Conservation (phyloP, 2,113 vertebrate species). For the Sminthopsis crassicaudata region DNA sequence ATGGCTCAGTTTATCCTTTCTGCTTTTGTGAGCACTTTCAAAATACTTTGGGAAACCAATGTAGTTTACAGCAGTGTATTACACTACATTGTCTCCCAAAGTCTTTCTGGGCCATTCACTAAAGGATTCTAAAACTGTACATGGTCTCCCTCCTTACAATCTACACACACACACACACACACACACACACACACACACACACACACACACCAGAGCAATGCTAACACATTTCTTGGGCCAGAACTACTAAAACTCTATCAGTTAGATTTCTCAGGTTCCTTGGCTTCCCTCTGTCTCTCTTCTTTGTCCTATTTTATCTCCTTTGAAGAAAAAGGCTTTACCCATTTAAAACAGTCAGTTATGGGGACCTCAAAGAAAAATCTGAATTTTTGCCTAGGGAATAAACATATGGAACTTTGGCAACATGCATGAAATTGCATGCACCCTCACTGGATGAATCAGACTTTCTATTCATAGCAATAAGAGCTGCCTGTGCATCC, state of each 20-base stretch:
- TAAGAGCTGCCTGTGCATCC: neutral
- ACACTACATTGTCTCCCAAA: slow-evolving; percentile 22
- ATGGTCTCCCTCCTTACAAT: neutral
- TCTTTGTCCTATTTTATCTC: neutral
- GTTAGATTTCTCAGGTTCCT: too few species aligned
- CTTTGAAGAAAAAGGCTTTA: neutral
- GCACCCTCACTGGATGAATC: neutral
- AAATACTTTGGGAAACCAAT: slow-evolving; percentile 60
- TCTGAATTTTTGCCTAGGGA: neutral
- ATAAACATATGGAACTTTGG: neutral
- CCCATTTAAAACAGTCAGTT: neutral
- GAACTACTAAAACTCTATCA: neutral
- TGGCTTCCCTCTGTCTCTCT: neutral
- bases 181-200: slow-evolving; percentile 31
- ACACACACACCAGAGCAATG: neutral
- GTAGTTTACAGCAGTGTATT: slow-evolving; percentile 27
- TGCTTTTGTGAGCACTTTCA: slow-evolving; percentile 57
- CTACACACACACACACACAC: neutral
- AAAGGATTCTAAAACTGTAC: slow-evolving; percentile 41
- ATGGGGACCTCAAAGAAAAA: neutral
- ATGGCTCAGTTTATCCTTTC: slow-evolving; percentile 57
- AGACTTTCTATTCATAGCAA: neutral
- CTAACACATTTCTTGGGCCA: slow-evolving; percentile 28
- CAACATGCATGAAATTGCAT: neutral
- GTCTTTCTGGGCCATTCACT: slow-evolving; percentile 21